phyloP scores from a whole-genome alignment of 2,888 invertebrate genomes.

The Brachypterus glaber region DNA sequence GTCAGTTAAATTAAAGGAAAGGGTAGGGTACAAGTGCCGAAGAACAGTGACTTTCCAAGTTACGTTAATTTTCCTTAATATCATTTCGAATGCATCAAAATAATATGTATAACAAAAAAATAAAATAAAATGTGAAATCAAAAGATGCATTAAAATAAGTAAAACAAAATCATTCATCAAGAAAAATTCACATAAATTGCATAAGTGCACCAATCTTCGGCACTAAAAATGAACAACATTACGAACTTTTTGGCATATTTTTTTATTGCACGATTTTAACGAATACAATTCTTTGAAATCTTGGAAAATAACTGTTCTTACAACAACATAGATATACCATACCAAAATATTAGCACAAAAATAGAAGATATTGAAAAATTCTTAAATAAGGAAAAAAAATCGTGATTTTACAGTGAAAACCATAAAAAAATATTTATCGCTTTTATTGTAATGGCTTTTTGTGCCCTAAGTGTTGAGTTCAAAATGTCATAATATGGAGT shows the following conservation, averaged over 20 bases:
- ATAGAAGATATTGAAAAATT: slow-evolving; percentile 6
- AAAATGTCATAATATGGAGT: no score
- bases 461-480: no score
- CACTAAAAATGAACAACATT: slow-evolving; percentile 36
- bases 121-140: slow-evolving; percentile 6
- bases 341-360: slow-evolving; percentile 10
- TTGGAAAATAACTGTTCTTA: slow-evolving; percentile 46
- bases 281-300: slow-evolving; percentile 33
- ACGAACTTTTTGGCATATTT: slow-evolving; percentile 27
- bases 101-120: slow-evolving; percentile 3
- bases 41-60: slow-evolving; percentile 72
- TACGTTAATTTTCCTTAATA: slow-evolving; percentile 39
- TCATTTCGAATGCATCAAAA: slow-evolving; percentile 35
- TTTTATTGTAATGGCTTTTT: no score
- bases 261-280: slow-evolving; percentile 40
- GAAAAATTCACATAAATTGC: slow-evolving; percentile 42
- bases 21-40: slow-evolving; percentile 51
- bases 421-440: no score
- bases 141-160: slow-evolving; percentile 31
- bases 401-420: no score
- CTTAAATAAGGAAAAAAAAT: no score
- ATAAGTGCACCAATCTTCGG: slow-evolving; percentile 43
- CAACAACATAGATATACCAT: slow-evolving; percentile 14
- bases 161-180: slow-evolving; percentile 26
- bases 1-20: no score